Evolutionary conservation across 2,797 vertebrate species (phyloP), one percentile per base, ranked within the genome.

Genomic region (Cossypha heuglini): DNA sequence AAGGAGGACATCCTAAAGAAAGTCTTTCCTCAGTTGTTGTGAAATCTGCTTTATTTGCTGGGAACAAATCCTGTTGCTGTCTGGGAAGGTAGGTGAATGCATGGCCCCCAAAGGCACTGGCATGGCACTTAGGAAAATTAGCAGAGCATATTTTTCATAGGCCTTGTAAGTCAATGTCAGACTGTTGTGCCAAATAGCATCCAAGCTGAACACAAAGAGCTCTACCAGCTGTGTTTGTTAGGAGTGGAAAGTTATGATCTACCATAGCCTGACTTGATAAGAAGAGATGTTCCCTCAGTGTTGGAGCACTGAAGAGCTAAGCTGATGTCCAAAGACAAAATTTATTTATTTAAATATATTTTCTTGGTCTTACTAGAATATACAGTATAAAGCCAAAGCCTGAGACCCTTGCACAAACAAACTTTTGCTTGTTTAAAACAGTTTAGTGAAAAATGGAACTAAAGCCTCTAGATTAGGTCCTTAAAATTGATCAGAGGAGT

Each of bases 51-150:
- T 96, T 87, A 96, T 97, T 97, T 97, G 63, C 85, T 83, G 75
- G 63, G 31, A 90, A 62, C 49, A 94, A 95, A 92, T 90, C 40
- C 14, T 75, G 26, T 93, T 96, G 48, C 86, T 91, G 35, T 64
- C 25, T 57, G 48, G 86, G 68, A 90, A 90, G 88, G 85, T 66
- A 68, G 74, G 72, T 38, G 86, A 86, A 90, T 1, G 5, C 31
- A 18, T 1, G 31, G 67, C 31, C 96, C 86, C 94, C 67, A 80
- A 93, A 94, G 94, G 88, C 0, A 0, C 59, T 75, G 79, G 83
- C 45, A 48, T 78, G 91, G 87, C 92, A 93, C 90, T 97, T 94
- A 94, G 49, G 86, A 96, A 95, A 97, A 97, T 96, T 89, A 96
- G 76, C 45, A 86, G 79, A 72, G 84, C 63, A 6, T 84, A 87